These are phyloP conservation scores for Brachyptera putata DNA, from an alignment of 2,888 invertebrate species.

Conservation along the genomic window DNA sequence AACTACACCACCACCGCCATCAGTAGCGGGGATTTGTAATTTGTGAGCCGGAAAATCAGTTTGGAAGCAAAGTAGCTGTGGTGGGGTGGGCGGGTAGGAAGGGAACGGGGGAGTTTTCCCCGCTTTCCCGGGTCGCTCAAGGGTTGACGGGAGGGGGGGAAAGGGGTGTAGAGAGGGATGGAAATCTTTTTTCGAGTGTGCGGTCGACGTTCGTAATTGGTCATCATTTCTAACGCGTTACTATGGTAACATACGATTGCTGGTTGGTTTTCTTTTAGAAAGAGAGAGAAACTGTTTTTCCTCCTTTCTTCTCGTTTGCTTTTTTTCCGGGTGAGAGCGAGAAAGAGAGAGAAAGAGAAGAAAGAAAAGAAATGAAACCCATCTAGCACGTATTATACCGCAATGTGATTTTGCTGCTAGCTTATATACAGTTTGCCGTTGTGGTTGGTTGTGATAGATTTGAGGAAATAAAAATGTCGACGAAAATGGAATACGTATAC, in stretches of 20 bases:
- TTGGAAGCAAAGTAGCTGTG: constrained; percentile 23
- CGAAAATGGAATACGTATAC: not conserved
- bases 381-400: not conserved
- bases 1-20: constrained; percentile 6
- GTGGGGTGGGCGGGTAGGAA: not conserved
- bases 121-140: not conserved
- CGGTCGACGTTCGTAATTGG: constrained; percentile 12
- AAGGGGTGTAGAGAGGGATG: not conserved
- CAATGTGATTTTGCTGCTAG: too few relatives aligned
- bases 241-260: not conserved
- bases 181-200: constrained; percentile 22
- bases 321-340: not conserved
- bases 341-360: not conserved
- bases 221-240: constrained; percentile 8
- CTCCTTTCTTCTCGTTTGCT: not conserved
- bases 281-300: not conserved
- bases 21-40: constrained; percentile 31
- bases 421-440: too few relatives aligned
- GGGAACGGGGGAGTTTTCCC: constrained; percentile 11
- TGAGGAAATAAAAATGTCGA: not conserved
- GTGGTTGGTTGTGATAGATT: constrained; percentile 14
- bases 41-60: constrained; percentile 35
- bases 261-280: not conserved
- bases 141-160: not conserved
- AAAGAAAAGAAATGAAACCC: not conserved